Base-by-base conservation (phyloP, 2,797 vertebrate genomes). In the Arnoldichthys spilopterus region DNA sequence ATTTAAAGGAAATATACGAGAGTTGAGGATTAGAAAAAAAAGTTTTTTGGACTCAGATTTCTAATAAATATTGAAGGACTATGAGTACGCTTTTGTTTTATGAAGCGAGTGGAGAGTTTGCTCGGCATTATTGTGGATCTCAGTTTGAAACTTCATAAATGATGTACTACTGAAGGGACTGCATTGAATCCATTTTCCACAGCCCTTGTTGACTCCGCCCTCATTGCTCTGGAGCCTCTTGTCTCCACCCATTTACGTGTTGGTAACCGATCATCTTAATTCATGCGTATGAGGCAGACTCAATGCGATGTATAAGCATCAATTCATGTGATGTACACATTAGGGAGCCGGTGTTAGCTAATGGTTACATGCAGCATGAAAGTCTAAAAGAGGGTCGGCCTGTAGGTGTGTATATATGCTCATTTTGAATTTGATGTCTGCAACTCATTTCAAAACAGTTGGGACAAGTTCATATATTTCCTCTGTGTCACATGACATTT, bases 61-160 rank as follows among this genome's bases (percentile, higher is more conserved):
- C 30, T 49, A 53, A 68, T 68, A 47, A 49, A 53, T 70, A 51
- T 70, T 70, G 47, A 49, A 68, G 26, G 22, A 53, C 47, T 53
- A 20, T 69, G 28, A n/a, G 26, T 16, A 32, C 13, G 67, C 32
- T 51, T n/a, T 43, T 47, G 26, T 28, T 24, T 26, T 18, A 30
- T 49, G 66, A n/a, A 49, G 1, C 6, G 8, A 32, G 45, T 26
- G 40, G 22, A 45, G n/a, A 16, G 13, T 8, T 70, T 70, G 16
- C 20, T 32, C 16, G 18, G 15, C 43, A 20, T 28, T 43, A 13
- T 68, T 30, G 13, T 68, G 2, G 26, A 68, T 47, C 49, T 47
- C 45, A 20, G 16, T 32, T 70, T 34, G 9, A 16, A 11, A 53
- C 8, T 13, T 1, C 3, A 11, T 24, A 26, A 16, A 49, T 24